Base-by-base conservation (phyloP, 1,140 invertebrate genomes). In the Drosophila leontia region DNA sequence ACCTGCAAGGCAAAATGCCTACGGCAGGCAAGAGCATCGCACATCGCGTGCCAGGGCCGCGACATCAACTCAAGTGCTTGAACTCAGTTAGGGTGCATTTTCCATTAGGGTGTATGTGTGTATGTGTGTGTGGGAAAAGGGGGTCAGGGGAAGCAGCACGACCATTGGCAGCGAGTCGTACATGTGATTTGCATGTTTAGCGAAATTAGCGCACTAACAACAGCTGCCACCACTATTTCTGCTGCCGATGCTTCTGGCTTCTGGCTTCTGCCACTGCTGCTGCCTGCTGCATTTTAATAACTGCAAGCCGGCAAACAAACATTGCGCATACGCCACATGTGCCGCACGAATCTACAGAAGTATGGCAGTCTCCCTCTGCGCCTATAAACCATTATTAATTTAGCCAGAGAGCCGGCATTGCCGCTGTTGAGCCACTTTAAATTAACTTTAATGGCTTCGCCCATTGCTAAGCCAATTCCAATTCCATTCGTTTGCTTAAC, bases 101-200 rank as follows among this genome's bases (percentile, higher is more conserved):
- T 50, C 44, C 53, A 71, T 53, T 53, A 53, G 61, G 11, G 51
- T 48, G 63, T 44, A 41, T 50, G 61, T 45, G n/a, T 42, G 41
- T n/a, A n/a, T 45, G 12, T 26, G 47, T n/a, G 15, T n/a, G 15
- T 34, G n/a, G 3, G 8, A 26, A 44, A 5, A 19, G 17, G 7
- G 17, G 39, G 29, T 11, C 8, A 5, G 11, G n/a, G 37, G 44
- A n/a, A 17, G 23, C 11, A 26, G n/a, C 17, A 60, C 13, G 57
- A 69, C 72, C 59, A 70, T 61, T 37, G 56, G 58, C 74, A 45
- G 57, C 55, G 35, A 70, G 64, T 57, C 65, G 60, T 79, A 87
- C 84, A 87, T 88, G 78, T 88, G 85, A 87, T 87, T 87, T 87
- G 84, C 84, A 87, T 87, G 84, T 87, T 87, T 87, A 87, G 84